Evolutionary conservation across 2,113 vertebrate species (phyloP).

Genomic region (Chlorocebus sabaeus): DNA sequence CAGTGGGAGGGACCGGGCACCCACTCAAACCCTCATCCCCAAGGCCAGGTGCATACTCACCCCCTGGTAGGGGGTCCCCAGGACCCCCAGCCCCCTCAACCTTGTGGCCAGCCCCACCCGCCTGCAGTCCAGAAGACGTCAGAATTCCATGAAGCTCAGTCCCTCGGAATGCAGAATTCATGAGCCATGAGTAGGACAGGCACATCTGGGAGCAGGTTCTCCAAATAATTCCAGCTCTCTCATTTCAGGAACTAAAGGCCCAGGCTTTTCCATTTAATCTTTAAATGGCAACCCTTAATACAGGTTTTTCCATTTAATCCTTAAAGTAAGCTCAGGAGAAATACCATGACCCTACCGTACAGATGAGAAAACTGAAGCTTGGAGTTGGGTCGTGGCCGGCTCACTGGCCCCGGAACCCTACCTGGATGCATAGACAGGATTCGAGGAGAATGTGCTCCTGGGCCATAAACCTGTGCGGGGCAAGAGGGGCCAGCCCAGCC

Average conservation of each 20-base stretch:
- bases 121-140: background rate
- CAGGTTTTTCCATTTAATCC: background rate
- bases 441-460: background rate
- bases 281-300: too few species aligned
- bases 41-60: accelerated
- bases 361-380: background rate
- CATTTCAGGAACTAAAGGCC: background rate
- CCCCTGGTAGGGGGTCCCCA: accelerated
- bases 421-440: background rate
- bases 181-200: background rate
- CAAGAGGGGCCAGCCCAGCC: background rate
- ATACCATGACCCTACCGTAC: accelerated
- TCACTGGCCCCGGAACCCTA: accelerated
- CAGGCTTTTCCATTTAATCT: background rate
- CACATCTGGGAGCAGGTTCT: accelerated
- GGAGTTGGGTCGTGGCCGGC: accelerated
- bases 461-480: background rate
- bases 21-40: accelerated
- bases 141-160: background rate
- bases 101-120: background rate
- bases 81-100: background rate
- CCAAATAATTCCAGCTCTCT: background rate
- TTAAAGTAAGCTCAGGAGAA: background rate
- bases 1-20: too few species aligned
- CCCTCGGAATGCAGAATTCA: background rate